Evolutionary conservation across 2,113 vertebrate species (phyloP), one percentile per base, ranked within the genome.

Genomic region (pig (Sus scrofa)): DNA sequence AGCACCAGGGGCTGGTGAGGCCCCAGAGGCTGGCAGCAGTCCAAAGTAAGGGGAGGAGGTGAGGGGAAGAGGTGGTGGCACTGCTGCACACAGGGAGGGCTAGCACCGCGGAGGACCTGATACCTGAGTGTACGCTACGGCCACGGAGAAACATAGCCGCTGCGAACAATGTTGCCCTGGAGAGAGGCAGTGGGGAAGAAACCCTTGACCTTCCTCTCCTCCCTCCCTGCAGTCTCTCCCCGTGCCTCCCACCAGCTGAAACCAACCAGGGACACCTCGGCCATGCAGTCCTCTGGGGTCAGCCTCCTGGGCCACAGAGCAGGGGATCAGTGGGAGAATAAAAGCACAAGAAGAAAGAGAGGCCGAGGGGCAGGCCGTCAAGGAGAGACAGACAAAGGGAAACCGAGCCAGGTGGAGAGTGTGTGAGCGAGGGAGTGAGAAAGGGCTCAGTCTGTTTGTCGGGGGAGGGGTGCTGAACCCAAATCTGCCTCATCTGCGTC

Each of bases 401-500:
- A 34, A 11, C 15, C 6, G 1, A n/a, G 30, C 4, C 71, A 70
- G 74, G 84, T 30, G 70, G 71, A 5, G 24, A 22, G 56, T 6
- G 39, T 79, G 62, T 65, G 88, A 79, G 62, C 1, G 13, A 18
- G 39, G 84, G 50, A 37, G 32, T 54, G 92, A 78, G 77, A 96
- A 88, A 87, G 75, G 77, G 84, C 92, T 93, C 92, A 62, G 94
- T 27, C 77, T 70, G 37, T 87, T 78, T 74, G 84, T 77, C 58
- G 95, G 92, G 90, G 70, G n/a, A n/a, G 60, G 65, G 67, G 71
- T 86, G 60, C 16, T 6, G 79, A 87, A 34, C 91, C 67, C 74
- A 94, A 94, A 97, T 86, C 71, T n/a, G 16, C 73, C 89, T 96
- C 73, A 81, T 91, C 91, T 62, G 71, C 22, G 6, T 97, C 74